These are phyloP conservation scores for Epizoanthus ramosus DNA, from an alignment of 92 coral and sea anemone species.

Conservation along the genomic window DNA sequence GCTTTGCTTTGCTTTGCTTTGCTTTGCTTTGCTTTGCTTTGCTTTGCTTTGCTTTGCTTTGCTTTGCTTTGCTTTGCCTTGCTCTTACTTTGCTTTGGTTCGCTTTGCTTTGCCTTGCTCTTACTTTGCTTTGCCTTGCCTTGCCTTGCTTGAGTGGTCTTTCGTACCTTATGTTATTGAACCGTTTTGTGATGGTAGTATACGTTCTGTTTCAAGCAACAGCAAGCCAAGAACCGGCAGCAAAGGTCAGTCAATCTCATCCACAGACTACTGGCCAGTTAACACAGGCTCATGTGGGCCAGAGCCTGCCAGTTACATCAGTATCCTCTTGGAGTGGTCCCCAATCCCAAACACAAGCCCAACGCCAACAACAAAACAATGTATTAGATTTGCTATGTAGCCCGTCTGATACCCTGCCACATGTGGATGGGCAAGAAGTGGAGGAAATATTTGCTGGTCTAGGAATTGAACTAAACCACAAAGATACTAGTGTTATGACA, in stretches of 20 bases:
- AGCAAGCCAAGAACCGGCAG: constrained; percentile 5
- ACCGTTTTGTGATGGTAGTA: neutral
- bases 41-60: too few relatives aligned
- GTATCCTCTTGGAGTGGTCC: constrained; percentile 64
- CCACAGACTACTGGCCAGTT: constrained; percentile 17
- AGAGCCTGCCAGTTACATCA: constrained; percentile 28
- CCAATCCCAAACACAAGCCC: constrained; percentile 46
- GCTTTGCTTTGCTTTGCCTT: too few relatives aligned
- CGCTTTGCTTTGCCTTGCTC: too few relatives aligned
- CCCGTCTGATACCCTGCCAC: constrained; percentile 82
- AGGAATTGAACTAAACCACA: constrained; percentile 81
- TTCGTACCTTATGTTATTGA: too few relatives aligned
- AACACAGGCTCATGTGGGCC: constrained; percentile 18
- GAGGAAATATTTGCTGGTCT: constrained; percentile 95
- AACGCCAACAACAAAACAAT: constrained; percentile 68
- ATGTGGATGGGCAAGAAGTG: constrained; percentile 95
- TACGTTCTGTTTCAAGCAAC: neutral
- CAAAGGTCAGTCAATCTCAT: constrained; percentile 27
- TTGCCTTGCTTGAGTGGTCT: too few relatives aligned
- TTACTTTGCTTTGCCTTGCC: too few relatives aligned
- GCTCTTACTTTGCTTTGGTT: too few relatives aligned
- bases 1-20: too few relatives aligned
- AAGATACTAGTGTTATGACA: constrained; percentile 46
- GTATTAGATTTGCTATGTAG: constrained; percentile 83
- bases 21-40: too few relatives aligned